These are phyloP conservation scores for Drosophila sordidapex DNA, from an alignment of 2,888 invertebrate genomes.

Conservation along the genomic window DNA sequence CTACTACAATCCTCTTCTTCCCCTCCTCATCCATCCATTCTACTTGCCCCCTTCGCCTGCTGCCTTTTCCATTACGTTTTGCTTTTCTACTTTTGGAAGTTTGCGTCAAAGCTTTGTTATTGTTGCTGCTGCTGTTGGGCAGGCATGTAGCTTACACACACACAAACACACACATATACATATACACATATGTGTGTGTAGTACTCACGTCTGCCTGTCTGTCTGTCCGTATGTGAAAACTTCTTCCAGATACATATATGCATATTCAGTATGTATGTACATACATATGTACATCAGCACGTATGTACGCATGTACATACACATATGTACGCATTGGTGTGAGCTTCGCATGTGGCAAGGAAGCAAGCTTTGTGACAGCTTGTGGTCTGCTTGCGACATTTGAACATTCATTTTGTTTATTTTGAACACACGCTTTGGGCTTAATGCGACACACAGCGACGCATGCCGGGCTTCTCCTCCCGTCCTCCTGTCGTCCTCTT, in stretches of 20 bases:
- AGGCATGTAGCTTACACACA: constrained; percentile 44
- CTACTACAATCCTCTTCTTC: neutral
- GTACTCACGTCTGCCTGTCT: constrained; percentile 21
- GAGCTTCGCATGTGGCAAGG: constrained; percentile 46
- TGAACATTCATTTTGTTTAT: constrained; percentile 80
- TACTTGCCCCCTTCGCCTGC: constrained; percentile 17
- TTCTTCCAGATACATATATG: constrained; percentile 5
- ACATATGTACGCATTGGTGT: constrained; percentile 4
- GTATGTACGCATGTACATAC: constrained; percentile 26
- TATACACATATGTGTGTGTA: constrained; percentile 1
- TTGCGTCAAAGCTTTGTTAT: constrained; percentile 66
- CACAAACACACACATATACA: neutral
- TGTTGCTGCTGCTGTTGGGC: constrained; percentile 43
- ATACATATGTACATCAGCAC: neutral
- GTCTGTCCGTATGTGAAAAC: constrained; percentile 3
- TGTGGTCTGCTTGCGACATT: constrained; percentile 82
- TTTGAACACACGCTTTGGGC: constrained; percentile 69
- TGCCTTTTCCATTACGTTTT: constrained; percentile 58
- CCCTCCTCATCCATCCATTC: neutral
- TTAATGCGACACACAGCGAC: constrained; percentile 60
- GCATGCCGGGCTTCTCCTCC: constrained; percentile 16
- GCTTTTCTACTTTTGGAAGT: constrained; percentile 66
- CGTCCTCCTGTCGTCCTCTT: neutral
- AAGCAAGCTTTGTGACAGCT: constrained; percentile 74
- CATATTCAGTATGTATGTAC: constrained; percentile 30